A percentile compares a stretch with the other conserved stretches of the same genome.
Evolutionary conservation across 2,113 vertebrate genomes (phyloP).

Genomic region (Asarcornis scutulata): DNA sequence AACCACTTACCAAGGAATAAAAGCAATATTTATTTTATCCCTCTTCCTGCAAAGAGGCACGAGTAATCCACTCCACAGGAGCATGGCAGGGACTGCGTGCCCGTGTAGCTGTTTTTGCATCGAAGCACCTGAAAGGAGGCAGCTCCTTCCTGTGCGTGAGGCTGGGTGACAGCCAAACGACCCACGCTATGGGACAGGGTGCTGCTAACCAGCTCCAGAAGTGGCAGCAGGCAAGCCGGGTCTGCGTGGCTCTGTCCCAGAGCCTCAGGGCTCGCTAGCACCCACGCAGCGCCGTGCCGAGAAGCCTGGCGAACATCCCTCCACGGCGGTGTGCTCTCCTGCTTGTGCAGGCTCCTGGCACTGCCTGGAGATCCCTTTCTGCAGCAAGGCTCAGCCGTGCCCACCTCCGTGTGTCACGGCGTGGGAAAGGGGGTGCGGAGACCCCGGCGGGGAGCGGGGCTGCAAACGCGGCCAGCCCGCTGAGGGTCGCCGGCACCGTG

Average conservation of each 20-base stretch:
- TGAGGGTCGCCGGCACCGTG: not conserved
- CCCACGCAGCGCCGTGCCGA: accelerated
- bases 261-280: not conserved
- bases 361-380: not conserved
- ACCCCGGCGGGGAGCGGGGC: not conserved
- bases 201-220: not conserved
- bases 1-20: not conserved
- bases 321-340: accelerated
- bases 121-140: accelerated
- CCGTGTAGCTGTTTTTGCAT: too few relatives aligned
- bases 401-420: not conserved
- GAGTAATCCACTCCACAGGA: accelerated
- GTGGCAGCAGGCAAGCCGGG: not conserved
- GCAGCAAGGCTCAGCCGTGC: accelerated
- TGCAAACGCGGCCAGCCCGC: not conserved
- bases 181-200: not conserved
- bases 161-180: accelerated
- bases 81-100: too few relatives aligned
- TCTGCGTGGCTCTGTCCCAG: not conserved
- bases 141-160: not conserved
- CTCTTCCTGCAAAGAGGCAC: not conserved
- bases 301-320: not conserved
- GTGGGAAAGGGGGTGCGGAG: constrained; percentile 46
- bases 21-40: not conserved
- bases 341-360: not conserved